Base-by-base conservation (phyloP, 2,888 invertebrate genomes). In the Drosophila meridiana region DNA sequence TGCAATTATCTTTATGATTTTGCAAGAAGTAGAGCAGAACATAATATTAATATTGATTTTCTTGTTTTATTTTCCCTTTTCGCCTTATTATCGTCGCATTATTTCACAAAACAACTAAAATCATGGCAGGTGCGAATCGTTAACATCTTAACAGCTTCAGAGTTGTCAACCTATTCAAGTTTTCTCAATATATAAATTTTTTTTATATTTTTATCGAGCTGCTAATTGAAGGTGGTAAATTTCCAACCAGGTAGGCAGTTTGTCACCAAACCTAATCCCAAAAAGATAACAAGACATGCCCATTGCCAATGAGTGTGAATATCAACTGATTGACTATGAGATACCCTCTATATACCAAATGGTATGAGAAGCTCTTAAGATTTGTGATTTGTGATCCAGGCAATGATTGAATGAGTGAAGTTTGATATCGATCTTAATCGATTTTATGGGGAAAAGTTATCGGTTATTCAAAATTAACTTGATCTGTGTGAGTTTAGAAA, bases 1-100 rank as follows among this genome's bases (percentile, higher is more conserved):
- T 52, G 14, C 60, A 55, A 65, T 86, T 78, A 83, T 82, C 78
- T 76, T 80, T 80, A 78, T 56, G 81, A 72, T 82, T 73, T 77
- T 59, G 57, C 76, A 78, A 76, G 75, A 80, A 72, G 56, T 69
- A 43, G 36, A 20, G n/a, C 28, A 8, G 30, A 50, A 50, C 28
- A 68, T 55, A 59, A 58, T 64, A 58, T 50, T 56, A 53, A 40
- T 67, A 47, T 52, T 52, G 50, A 32, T 36, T 26, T 36, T 11
- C 52, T 36, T 26, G n/a, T 28, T 4, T 38, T 38, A 28, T 36
- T 26, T 38, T 28, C 20, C 4, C 5, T 20, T 52, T 52, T 30
- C 9, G 1, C 9, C 53, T 34, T 61, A 64, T 47, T 70, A 45
- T 60, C 14, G 60, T 48, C 32, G 36, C 34, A 26, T 52, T 62